Conservation (phyloP, 2,888 invertebrate species). For the Eupithecia tripunctaria region DNA sequence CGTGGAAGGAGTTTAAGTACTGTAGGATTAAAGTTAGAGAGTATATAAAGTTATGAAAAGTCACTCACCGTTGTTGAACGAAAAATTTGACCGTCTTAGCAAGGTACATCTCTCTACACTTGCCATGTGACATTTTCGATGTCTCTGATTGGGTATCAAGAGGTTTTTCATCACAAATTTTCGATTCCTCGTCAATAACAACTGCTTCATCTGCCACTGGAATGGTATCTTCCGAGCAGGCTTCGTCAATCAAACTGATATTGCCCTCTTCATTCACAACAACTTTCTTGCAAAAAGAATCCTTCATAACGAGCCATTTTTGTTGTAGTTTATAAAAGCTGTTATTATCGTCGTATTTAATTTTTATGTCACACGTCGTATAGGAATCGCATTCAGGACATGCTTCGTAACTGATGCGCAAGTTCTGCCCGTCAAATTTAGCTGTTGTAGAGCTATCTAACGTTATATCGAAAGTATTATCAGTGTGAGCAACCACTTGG, state of each 20-base stretch:
- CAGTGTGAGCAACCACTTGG: slow-evolving; percentile 55
- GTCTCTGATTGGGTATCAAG: slow-evolving; percentile 55
- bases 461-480: slow-evolving; percentile 64
- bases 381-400: slow-evolving; percentile 63
- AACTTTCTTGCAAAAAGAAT: slow-evolving; percentile 69
- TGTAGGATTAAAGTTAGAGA: not conserved
- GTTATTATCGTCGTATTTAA: slow-evolving; percentile 53
- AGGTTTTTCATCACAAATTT: slow-evolving; percentile 42
- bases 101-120: slow-evolving; percentile 65
- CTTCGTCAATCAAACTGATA: slow-evolving; percentile 58
- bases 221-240: slow-evolving; percentile 47
- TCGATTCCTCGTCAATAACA: slow-evolving; percentile 38
- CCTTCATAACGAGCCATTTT: slow-evolving; percentile 70
- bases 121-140: slow-evolving; percentile 57
- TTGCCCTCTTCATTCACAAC: slow-evolving; percentile 69
- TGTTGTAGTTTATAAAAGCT: slow-evolving; percentile 54
- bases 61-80: slow-evolving; percentile 64
- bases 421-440: slow-evolving; percentile 64
- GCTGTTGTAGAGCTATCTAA: slow-evolving; percentile 67
- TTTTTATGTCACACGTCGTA: slow-evolving; percentile 65
- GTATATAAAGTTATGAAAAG: not conserved
- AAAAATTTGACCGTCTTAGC: slow-evolving; percentile 69
- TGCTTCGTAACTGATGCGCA: slow-evolving; percentile 65
- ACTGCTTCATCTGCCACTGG: slow-evolving; percentile 43
- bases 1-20: too few relatives aligned